These are phyloP conservation scores for Archips crataeganus DNA, from an alignment of 2,888 invertebrate genomes.

Conservation along the genomic window DNA sequence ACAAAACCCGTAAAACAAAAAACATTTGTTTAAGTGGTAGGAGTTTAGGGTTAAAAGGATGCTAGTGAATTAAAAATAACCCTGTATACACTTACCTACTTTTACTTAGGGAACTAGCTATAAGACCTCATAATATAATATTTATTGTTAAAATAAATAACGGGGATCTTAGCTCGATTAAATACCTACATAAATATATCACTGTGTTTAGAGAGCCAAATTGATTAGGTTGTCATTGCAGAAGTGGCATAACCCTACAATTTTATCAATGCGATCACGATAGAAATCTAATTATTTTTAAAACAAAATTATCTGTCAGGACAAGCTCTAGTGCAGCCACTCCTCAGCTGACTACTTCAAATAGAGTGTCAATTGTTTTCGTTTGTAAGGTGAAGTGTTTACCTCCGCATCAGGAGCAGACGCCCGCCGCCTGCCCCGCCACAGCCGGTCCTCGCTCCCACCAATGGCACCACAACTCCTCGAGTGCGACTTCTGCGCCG, in stretches of 20 bases:
- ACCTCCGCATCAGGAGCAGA: conserved; percentile 83
- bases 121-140: neutral
- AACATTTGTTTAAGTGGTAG: too few relatives aligned
- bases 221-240: too few relatives aligned
- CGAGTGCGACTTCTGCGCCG: conserved; percentile 92
- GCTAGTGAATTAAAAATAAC: too few relatives aligned
- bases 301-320: too few relatives aligned
- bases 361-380: neutral
- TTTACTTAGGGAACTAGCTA: neutral
- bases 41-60: too few relatives aligned
- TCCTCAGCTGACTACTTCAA: neutral
- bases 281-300: too few relatives aligned
- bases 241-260: too few relatives aligned
- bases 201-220: neutral
- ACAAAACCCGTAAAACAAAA: too few relatives aligned
- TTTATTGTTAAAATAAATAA: too few relatives aligned
- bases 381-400: conserved; percentile 45
- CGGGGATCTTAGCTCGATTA: neutral
- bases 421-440: conserved; percentile 79
- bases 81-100: neutral
- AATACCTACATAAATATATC: too few relatives aligned
- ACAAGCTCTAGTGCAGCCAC: too few relatives aligned
- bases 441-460: conserved; percentile 87
- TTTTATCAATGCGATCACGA: too few relatives aligned
- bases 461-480: conserved; percentile 95